Percentiles rank a stretch among this genome's conserved stretches.
Conservation (phyloP, 2,888 invertebrate species). For the Caenorhabditis drosophilae region DNA sequence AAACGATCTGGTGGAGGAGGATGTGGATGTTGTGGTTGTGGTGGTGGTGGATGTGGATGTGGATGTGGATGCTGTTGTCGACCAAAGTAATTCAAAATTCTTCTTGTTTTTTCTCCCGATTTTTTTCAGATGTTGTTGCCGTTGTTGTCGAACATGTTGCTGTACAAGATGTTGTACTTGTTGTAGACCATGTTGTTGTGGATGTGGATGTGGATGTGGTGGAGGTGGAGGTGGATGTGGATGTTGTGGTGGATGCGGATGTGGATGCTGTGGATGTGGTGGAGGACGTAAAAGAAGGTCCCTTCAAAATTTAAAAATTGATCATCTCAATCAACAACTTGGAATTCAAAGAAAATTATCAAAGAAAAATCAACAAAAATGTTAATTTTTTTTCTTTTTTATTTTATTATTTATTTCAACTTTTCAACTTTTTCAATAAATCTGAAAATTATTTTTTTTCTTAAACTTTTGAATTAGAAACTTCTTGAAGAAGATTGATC, state of each 20-base stretch:
- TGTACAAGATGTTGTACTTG: constrained; percentile 41
- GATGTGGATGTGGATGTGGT: constrained; percentile 6
- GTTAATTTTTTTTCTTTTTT: too few relatives aligned
- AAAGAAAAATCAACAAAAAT: too few relatives aligned
- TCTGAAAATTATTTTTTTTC: too few relatives aligned
- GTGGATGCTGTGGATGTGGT: constrained; percentile 22
- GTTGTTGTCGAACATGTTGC: constrained; percentile 35
- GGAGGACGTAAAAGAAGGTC: constrained; percentile 23
- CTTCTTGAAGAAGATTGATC: constrained; percentile 38
- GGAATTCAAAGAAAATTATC: too few relatives aligned
- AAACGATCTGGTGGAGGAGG: too few relatives aligned
- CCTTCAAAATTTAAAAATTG: constrained; percentile 24
- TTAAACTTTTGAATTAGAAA: too few relatives aligned
- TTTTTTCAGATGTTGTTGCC: constrained; percentile 14
- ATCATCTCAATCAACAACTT: too few relatives aligned
- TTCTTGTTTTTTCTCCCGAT: background rate
- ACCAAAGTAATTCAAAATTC: constrained; percentile 4
- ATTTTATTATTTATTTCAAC: too few relatives aligned
- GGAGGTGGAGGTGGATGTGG: too few relatives aligned
- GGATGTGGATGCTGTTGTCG: constrained; percentile 14
- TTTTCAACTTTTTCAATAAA: too few relatives aligned
- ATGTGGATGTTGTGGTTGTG: too few relatives aligned
- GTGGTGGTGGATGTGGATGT: constrained; percentile 26
- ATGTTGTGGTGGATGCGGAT: constrained; percentile 6
- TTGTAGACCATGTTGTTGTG: constrained; percentile 28